phyloP scores from a whole-genome alignment of 2,888 invertebrate species.

The Drosophila paramelanica region DNA sequence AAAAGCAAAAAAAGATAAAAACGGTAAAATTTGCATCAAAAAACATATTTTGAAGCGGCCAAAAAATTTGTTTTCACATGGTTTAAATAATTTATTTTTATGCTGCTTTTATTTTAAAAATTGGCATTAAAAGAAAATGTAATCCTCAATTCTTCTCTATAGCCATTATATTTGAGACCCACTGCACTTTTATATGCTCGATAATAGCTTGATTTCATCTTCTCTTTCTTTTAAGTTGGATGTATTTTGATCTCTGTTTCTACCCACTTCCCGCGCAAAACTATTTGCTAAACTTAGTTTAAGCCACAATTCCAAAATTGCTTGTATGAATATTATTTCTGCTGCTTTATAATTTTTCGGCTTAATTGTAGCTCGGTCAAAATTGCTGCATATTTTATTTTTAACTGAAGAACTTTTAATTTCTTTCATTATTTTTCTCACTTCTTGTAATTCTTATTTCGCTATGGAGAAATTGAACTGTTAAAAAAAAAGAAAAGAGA shows the following conservation, averaged over 20 bases:
- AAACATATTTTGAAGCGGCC: conserved; percentile 17
- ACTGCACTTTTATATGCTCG: too few relatives aligned
- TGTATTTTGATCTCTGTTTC: not conserved
- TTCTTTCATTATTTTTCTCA: too few relatives aligned
- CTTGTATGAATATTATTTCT: too few relatives aligned
- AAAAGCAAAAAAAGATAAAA: not conserved
- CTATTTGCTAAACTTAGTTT: not conserved
- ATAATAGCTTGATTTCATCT: too few relatives aligned
- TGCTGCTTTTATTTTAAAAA: conserved; percentile 9
- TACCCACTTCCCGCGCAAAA: not conserved
- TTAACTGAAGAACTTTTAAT: too few relatives aligned
- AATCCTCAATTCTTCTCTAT: conserved; percentile 10
- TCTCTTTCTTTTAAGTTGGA: too few relatives aligned
- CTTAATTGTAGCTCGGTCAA: too few relatives aligned
- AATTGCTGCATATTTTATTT: too few relatives aligned
- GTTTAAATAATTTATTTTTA: conserved; percentile 19
- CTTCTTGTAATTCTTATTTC: not conserved
- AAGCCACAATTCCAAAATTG: too few relatives aligned
- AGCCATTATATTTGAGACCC: not conserved
- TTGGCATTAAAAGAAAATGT: not conserved
- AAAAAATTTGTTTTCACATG: conserved; percentile 22
- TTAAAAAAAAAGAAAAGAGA: not conserved
- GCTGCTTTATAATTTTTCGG: too few relatives aligned
- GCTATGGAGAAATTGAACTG: conserved; percentile 10
- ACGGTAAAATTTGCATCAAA: not conserved